A percentile compares a stretch with the other conserved stretches of the same genome.
Conservation (phyloP, 2,113 vertebrate species). For the Origma solitaria region DNA sequence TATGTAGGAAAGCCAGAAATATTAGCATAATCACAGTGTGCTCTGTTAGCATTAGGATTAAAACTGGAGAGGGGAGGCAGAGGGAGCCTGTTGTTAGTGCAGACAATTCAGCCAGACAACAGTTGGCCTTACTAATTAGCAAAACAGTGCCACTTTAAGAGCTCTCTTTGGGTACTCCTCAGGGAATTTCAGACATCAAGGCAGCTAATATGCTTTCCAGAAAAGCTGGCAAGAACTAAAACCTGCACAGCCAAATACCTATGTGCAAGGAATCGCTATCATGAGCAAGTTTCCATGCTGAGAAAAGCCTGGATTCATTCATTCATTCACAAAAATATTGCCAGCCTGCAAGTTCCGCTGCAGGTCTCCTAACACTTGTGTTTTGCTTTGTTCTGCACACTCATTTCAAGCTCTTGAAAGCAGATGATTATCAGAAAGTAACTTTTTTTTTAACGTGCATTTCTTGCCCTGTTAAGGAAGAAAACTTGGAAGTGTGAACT, state of each 20-base stretch:
- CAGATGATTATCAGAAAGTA: not conserved
- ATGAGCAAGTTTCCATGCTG: not conserved
- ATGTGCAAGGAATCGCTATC: not conserved
- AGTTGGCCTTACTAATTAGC: conserved; percentile 64
- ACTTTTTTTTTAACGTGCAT: not conserved
- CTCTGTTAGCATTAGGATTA: conserved; percentile 56
- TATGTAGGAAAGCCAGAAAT: conserved; percentile 45
- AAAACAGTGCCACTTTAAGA: conserved; percentile 46
- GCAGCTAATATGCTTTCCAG: not conserved
- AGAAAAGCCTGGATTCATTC: conserved; percentile 2
- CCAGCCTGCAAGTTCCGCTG: not conserved
- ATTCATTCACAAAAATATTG: not conserved
- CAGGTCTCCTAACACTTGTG: not conserved
- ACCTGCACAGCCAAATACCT: conserved; percentile 28
- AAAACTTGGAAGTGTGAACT: not conserved
- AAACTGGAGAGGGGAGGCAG: conserved; percentile 19
- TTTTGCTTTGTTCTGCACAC: not conserved
- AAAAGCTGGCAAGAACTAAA: conserved; percentile 44
- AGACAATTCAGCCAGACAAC: conserved; percentile 58
- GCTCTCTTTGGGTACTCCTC: conserved; percentile 20
- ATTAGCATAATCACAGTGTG: conserved; percentile 70
- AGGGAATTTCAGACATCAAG: conserved; percentile 33
- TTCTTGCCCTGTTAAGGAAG: not conserved
- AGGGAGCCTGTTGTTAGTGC: conserved; percentile 22
- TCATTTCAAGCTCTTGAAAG: not conserved